phyloP scores from a whole-genome alignment of 2,113 vertebrate genomes.

The Amia ocellicauda region DNA sequence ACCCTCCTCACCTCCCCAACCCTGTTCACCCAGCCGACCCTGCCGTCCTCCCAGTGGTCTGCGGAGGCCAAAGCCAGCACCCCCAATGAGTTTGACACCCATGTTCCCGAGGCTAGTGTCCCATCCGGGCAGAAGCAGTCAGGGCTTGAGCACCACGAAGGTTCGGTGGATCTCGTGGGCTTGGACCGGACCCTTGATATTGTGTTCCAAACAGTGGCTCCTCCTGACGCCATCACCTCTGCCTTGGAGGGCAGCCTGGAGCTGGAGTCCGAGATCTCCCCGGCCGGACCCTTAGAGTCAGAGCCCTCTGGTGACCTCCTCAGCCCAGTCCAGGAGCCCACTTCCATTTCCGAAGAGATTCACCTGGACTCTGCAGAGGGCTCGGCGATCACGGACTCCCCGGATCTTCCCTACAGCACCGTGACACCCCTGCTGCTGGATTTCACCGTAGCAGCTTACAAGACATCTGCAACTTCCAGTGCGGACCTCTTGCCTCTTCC shows the following conservation, averaged over 20 bases:
- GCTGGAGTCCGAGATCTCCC: background rate
- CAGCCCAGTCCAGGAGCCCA: background rate
- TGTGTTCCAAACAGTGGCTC: conserved; percentile 25
- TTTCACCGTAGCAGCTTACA: conserved; percentile 9
- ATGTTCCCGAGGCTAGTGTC: conserved; percentile 29
- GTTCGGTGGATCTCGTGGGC: conserved; percentile 26
- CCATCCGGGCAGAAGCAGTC: conserved; percentile 16
- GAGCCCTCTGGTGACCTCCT: conserved; percentile 25
- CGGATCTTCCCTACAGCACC: conserved; percentile 15
- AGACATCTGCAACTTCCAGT: conserved; percentile 22
- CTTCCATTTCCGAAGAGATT: conserved; percentile 24
- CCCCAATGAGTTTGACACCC: conserved; percentile 18
- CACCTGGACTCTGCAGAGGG: conserved; percentile 18
- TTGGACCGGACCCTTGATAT: conserved; percentile 27
- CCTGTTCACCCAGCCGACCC: conserved; percentile 26
- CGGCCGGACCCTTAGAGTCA: conserved; percentile 26
- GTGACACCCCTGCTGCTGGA: conserved; percentile 15
- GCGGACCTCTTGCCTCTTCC: conserved; percentile 30
- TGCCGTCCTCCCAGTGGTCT: conserved; percentile 18
- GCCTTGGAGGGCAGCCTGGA: conserved; percentile 44
- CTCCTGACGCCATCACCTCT: conserved; percentile 21
- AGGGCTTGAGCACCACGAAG: conserved; percentile 24
- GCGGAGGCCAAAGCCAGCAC: conserved; percentile 32
- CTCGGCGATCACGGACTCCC: conserved; percentile 15
- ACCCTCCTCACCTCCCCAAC: conserved; percentile 27